Base-by-base conservation (phyloP, 2,888 invertebrate genomes). In the Polydrusus cervinus region DNA sequence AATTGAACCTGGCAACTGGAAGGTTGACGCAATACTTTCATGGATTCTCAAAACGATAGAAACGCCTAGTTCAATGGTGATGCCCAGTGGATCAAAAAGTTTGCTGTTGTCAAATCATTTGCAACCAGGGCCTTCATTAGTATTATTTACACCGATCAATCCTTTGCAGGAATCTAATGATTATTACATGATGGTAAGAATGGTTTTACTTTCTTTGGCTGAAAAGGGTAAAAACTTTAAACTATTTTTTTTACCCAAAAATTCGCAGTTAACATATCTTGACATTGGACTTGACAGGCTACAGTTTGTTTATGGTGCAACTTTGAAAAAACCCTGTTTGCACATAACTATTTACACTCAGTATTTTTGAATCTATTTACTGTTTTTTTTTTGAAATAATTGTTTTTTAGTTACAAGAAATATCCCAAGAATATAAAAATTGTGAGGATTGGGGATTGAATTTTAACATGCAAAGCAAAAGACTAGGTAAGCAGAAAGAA, bases 101-200 rank as follows among this genome's bases (percentile, higher is more conserved):
- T 73, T 82, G 38, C 75, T 81, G n/a, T 78, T 96, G 61, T 91
- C 93, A n/a, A 89, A 89, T 79, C 91, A 91, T 83, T 88, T 94
- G 10, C 90, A 91, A 79, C 90, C 90, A 45, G 93, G 92, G 68
- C 94, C 96, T 1, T 90, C 93, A 53, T 86, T 96, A 47, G 89
- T 96, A 79, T 86, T 96, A 70, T 95, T 96, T 82, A 94, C 95
- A 0, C 94, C 95, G 8, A 88, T 92, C 74, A 93, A 94, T 86
- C 92, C 94, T n/a, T 87, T 94, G 49, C 89, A 90, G 82, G 87
- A 88, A 67, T 89, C 90, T 79, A 89, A 91, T 81, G 92, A 93
- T 62, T 90, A 92, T 81, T 94, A 92, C 84, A 89, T 92, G 80
- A 87, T 95, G 90, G 95, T 95, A 88, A 43, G 43, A 43, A 43